Conservation (phyloP, 2,888 invertebrate species). For the Suillia variegata region DNA sequence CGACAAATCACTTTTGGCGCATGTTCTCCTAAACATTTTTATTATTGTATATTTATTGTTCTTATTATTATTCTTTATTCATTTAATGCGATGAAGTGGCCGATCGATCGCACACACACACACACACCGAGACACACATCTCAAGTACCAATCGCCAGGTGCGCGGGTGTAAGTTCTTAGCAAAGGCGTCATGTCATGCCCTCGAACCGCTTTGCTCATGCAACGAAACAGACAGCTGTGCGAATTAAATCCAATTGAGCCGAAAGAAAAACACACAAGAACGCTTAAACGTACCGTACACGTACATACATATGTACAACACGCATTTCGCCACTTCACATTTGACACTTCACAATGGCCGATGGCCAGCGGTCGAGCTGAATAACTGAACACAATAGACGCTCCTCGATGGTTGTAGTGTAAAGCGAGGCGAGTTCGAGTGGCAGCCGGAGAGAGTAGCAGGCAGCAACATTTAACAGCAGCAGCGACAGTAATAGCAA, state of each 20-base stretch:
- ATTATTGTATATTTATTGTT: not conserved
- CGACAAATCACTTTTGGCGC: not conserved
- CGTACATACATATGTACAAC: too few species aligned
- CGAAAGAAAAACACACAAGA: too few species aligned
- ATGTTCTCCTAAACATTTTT: not conserved
- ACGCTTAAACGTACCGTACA: too few species aligned
- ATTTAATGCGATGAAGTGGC: conserved; percentile 10
- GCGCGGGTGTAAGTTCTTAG: conserved; percentile 32
- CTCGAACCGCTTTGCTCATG: conserved; percentile 7
- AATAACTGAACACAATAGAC: too few species aligned
- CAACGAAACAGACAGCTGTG: conserved; percentile 29
- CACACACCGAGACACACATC: too few species aligned
- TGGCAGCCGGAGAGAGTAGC: not conserved
- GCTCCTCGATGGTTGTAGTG: not conserved
- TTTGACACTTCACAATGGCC: not conserved
- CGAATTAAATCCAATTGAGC: conserved; percentile 24
- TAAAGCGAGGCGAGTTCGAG: not conserved
- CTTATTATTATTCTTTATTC: not conserved
- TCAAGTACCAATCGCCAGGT: conserved; percentile 24
- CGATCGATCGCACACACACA: too few species aligned
- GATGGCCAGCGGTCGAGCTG: not conserved
- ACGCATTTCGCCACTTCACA: not conserved
- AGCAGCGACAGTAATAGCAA: not conserved
- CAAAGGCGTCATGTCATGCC: too few species aligned
- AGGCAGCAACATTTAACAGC: too few species aligned